phyloP scores from a whole-genome alignment of 30 jellyfish, hydroid and myxozoan species.

The Clytia hemisphaerica region DNA sequence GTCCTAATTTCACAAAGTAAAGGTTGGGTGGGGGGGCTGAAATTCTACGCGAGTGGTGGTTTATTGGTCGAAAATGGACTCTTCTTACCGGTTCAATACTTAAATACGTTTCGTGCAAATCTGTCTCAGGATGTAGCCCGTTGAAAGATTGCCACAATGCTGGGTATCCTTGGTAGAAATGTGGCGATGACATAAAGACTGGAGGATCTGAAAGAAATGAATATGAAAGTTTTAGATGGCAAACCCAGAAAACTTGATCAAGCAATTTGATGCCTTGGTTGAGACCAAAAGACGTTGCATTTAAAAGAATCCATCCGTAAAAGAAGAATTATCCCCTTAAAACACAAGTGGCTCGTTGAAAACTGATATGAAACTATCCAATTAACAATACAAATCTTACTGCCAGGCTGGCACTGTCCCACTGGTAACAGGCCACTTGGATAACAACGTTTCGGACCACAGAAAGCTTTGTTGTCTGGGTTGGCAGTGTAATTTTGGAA shows the following conservation, averaged over 20 bases:
- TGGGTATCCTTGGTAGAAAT: slow-evolving; percentile 89
- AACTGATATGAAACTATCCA: too few relatives aligned
- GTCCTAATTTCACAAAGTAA: too few relatives aligned
- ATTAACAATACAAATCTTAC: too few relatives aligned
- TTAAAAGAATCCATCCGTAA: too few relatives aligned
- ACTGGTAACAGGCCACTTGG: slow-evolving; percentile 76
- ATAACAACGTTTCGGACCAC: slow-evolving; percentile 67
- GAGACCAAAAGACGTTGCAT: too few relatives aligned
- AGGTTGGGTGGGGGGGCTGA: too few relatives aligned
- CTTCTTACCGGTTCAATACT: slow-evolving; percentile 80
- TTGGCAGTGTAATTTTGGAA: slow-evolving; percentile 61
- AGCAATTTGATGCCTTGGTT: too few relatives aligned
- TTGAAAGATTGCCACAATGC: slow-evolving; percentile 32
- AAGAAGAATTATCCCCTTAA: too few relatives aligned
- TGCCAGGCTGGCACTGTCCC: slow-evolving; percentile 81
- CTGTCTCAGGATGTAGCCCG: slow-evolving; percentile 74
- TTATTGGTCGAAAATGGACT: too few relatives aligned
- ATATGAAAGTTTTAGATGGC: not conserved
- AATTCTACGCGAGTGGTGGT: too few relatives aligned
- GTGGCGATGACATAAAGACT: slow-evolving; percentile 82
- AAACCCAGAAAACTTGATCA: too few relatives aligned
- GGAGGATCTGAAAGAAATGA: slow-evolving; percentile 88
- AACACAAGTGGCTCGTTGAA: too few relatives aligned
- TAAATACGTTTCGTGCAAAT: slow-evolving; percentile 65
- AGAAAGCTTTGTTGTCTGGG: slow-evolving; percentile 69